Conservation (phyloP, 2,888 invertebrate species). For the Hoplodrina ambigua region DNA sequence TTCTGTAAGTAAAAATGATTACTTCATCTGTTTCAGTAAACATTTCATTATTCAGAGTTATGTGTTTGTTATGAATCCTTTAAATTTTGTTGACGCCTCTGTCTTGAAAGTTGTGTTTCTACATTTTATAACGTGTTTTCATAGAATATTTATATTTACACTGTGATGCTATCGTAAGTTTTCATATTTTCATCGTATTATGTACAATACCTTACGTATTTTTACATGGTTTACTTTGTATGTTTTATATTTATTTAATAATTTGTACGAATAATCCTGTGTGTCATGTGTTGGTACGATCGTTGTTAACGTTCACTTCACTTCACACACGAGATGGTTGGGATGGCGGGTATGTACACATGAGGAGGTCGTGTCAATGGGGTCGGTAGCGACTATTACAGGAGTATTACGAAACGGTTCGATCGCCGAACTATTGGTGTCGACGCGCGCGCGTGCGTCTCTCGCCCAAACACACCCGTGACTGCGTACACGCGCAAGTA, state of each 20-base stretch:
- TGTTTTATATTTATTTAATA: conserved; percentile 11
- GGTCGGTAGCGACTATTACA: conserved; percentile 67
- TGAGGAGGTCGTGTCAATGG: conserved; percentile 69
- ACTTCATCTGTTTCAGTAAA: conserved; percentile 1
- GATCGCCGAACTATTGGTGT: conserved; percentile 66
- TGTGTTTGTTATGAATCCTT: conserved; percentile 37
- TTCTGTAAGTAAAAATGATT: background rate
- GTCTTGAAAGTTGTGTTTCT: conserved; percentile 24
- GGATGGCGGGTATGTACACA: conserved; percentile 70
- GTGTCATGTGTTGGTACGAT: conserved; percentile 32
- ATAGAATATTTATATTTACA: conserved; percentile 42
- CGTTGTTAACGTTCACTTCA: conserved; percentile 61
- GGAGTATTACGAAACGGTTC: conserved; percentile 78
- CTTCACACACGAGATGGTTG: conserved; percentile 66
- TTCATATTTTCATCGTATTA: conserved; percentile 10
- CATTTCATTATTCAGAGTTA: conserved; percentile 19
- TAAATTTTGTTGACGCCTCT: conserved; percentile 33
- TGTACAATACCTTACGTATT: conserved; percentile 29
- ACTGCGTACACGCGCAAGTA: conserved; percentile 64
- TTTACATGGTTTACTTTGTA: conserved; percentile 3
- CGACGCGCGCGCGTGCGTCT: conserved; percentile 72
- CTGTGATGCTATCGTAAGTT: conserved; percentile 16
- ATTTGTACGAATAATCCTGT: conserved; percentile 34
- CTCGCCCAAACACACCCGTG: conserved; percentile 67
- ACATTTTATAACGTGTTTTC: conserved; percentile 48